A percentile compares a stretch with the other conserved stretches of the same genome.
These are phyloP conservation scores for Sarcophaga rosellei DNA, from an alignment of 2,888 invertebrate genomes.

Conservation along the genomic window DNA sequence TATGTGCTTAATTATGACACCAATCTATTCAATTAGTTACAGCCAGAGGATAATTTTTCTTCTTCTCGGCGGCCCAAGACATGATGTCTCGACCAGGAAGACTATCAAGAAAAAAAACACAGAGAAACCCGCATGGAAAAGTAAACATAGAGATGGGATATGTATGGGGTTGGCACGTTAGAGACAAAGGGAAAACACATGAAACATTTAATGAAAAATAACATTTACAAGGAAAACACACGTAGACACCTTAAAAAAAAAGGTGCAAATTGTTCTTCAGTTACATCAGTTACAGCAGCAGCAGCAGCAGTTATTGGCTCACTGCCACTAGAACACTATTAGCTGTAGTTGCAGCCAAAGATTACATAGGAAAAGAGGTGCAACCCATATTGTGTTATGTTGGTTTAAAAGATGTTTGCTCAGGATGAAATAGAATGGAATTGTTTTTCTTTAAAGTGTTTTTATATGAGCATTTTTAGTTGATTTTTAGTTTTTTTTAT, in stretches of 20 bases:
- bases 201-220: conserved; percentile 52
- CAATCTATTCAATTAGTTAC: conserved; percentile 57
- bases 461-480: conserved; percentile 23
- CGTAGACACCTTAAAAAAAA: conserved; percentile 39
- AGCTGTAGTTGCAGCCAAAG: neutral
- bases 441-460: neutral
- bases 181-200: neutral
- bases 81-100: conserved; percentile 4
- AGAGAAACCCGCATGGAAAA: too few species aligned
- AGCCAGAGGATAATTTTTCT: conserved; percentile 35
- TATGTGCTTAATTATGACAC: conserved; percentile 53
- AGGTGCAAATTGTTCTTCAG: conserved; percentile 49
- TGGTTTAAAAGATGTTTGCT: neutral
- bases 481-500: neutral
- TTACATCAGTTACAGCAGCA: conserved; percentile 11
- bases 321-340: neutral
- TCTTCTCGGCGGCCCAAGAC: neutral
- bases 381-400: neutral
- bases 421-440: conserved; percentile 7
- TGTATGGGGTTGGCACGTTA: neutral
- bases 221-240: conserved; percentile 50
- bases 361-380: neutral
- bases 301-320: neutral
- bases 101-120: neutral
- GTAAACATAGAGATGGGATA: too few species aligned